Percentiles rank a stretch among this genome's conserved stretches.
Conservation (phyloP, 2,113 vertebrate genomes). For the Zosterops hypoxanthus region DNA sequence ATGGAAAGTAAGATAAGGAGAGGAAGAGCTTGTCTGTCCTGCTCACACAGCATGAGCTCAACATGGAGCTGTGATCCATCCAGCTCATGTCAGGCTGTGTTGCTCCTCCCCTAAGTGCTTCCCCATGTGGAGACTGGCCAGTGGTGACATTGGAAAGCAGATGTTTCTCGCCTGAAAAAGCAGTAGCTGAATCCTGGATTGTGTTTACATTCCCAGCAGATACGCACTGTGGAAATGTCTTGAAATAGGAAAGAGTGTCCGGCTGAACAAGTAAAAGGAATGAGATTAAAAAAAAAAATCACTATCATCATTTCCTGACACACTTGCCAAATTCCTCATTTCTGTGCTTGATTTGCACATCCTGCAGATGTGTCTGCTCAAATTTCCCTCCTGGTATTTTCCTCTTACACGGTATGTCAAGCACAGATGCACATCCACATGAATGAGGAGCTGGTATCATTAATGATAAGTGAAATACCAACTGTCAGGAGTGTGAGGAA, state of each 20-base stretch:
- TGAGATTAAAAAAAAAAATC: constrained; percentile 40
- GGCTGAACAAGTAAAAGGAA: constrained; percentile 40
- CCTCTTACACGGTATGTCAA: neutral
- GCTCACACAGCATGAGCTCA: neutral
- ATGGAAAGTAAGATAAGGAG: neutral
- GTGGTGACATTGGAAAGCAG: neutral
- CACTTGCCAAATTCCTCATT: constrained; percentile 53
- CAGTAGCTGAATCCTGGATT: neutral
- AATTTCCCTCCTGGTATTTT: constrained; percentile 27
- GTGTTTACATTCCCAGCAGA: constrained; percentile 47
- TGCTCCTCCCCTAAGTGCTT: neutral
- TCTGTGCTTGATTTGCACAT: constrained; percentile 51
- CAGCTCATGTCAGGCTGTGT: neutral
- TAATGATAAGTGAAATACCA: neutral
- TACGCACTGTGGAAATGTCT: constrained; percentile 23
- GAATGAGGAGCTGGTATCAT: neutral
- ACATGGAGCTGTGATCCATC: neutral
- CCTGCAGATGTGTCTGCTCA: constrained; percentile 63
- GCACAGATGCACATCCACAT: neutral
- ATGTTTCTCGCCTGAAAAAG: constrained; percentile 34
- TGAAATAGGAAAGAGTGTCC: constrained; percentile 67
- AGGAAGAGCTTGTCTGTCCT: neutral
- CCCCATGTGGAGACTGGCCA: rapidly evolving
- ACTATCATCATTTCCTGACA: constrained; percentile 61
- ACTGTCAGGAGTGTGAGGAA: neutral